These are phyloP conservation scores for Pseudoatta argentina DNA, from an alignment of 1,140 invertebrate species.

Conservation along the genomic window DNA sequence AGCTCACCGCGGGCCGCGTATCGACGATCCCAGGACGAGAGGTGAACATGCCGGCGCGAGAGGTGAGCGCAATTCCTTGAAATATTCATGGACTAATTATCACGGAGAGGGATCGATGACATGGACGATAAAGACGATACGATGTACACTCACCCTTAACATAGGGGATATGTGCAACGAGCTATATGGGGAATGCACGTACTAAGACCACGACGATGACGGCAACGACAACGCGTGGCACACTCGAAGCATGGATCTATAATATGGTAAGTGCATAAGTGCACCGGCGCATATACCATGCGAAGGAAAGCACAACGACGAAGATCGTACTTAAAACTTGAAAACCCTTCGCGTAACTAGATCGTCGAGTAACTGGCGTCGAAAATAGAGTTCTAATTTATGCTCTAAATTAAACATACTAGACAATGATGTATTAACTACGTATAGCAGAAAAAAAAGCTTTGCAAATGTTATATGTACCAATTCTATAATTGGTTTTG, in stretches of 20 bases:
- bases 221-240: background rate
- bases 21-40: slow-evolving; percentile 35
- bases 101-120: slow-evolving; percentile 39
- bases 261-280: slow-evolving; percentile 27
- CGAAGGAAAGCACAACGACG: background rate
- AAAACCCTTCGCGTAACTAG: background rate
- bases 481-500: no score
- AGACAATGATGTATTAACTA: background rate
- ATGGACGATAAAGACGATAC: slow-evolving; percentile 48
- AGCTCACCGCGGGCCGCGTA: slow-evolving; percentile 13
- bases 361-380: background rate
- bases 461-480: no score
- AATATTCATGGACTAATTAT: slow-evolving; percentile 59
- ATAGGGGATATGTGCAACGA: slow-evolving; percentile 1
- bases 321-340: slow-evolving; percentile 17
- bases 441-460: no score
- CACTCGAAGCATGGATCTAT: slow-evolving; percentile 45
- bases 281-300: slow-evolving; percentile 30
- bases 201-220: background rate
- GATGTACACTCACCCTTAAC: background rate
- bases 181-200: slow-evolving; percentile 10
- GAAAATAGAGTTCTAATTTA: slow-evolving; percentile 16
- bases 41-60: background rate
- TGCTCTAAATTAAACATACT: slow-evolving; percentile 4
- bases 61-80: slow-evolving; percentile 45